Conservation (phyloP, 2,113 vertebrate genomes). For the Scomber colias region DNA sequence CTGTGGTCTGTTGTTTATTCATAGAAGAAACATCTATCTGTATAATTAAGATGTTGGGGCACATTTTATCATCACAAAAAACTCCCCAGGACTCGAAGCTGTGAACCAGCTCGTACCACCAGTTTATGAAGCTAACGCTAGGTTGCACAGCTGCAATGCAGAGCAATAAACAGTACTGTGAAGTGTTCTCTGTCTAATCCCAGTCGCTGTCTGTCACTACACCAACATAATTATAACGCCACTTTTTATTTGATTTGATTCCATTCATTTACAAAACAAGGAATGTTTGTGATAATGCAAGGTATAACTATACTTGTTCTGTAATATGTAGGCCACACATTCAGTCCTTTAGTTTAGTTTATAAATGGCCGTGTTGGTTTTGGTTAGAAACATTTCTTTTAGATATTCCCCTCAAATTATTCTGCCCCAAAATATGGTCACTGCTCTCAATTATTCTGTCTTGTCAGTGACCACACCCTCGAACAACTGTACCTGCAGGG, state of each 20-base stretch:
- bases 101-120: neutral
- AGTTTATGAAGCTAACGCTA: neutral
- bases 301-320: too few relatives aligned
- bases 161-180: neutral
- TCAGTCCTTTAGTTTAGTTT: too few relatives aligned
- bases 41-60: neutral
- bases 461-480: slow-evolving; percentile 14
- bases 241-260: too few relatives aligned
- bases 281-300: too few relatives aligned
- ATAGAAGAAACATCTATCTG: neutral
- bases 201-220: too few relatives aligned
- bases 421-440: neutral
- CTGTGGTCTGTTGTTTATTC: too few relatives aligned
- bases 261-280: neutral
- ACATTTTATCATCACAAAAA: neutral
- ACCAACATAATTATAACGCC: too few relatives aligned
- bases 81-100: neutral
- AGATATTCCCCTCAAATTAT: too few relatives aligned
- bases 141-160: neutral
- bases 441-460: neutral
- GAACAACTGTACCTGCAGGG: neutral
- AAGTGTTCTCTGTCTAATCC: neutral
- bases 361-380: too few relatives aligned
- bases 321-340: neutral
- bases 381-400: too few relatives aligned